Conservation (phyloP, 2,888 invertebrate genomes). For the Argynnis bischoffii region DNA sequence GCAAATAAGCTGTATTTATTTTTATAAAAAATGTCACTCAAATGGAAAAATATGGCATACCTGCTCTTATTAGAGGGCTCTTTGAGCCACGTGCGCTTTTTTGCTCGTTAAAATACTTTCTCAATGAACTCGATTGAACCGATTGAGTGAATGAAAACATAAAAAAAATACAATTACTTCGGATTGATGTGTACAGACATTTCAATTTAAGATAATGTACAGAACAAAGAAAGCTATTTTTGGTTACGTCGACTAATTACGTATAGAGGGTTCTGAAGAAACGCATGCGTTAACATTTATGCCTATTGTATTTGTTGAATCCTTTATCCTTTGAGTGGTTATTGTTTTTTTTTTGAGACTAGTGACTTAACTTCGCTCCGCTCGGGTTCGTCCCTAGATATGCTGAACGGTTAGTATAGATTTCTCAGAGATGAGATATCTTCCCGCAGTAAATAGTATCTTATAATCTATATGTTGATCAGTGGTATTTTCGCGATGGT, state of each 20-base stretch:
- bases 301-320: no score
- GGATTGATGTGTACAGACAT: conserved; percentile 14
- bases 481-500: no score
- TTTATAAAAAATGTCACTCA: background rate
- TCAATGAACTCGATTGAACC: conserved; percentile 31
- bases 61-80: conserved; percentile 16
- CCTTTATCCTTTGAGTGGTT: no score
- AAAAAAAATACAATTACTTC: conserved; percentile 19
- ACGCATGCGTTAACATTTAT: no score
- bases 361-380: no score
- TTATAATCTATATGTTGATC: no score
- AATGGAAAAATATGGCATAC: conserved; percentile 18
- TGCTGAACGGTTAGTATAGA: no score
- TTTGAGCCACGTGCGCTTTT: conserved; percentile 32
- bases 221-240: conserved; percentile 17
- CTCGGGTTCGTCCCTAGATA: no score
- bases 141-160: conserved; percentile 32
- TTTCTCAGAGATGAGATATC: no score
- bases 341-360: no score
- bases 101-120: conserved; percentile 38
- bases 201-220: conserved; percentile 19
- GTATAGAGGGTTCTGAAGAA: background rate
- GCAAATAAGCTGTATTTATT: background rate
- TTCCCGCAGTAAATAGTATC: no score
- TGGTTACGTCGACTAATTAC: background rate